Conservation (phyloP, 2,113 vertebrate genomes). For the Etia nguti region DNA sequence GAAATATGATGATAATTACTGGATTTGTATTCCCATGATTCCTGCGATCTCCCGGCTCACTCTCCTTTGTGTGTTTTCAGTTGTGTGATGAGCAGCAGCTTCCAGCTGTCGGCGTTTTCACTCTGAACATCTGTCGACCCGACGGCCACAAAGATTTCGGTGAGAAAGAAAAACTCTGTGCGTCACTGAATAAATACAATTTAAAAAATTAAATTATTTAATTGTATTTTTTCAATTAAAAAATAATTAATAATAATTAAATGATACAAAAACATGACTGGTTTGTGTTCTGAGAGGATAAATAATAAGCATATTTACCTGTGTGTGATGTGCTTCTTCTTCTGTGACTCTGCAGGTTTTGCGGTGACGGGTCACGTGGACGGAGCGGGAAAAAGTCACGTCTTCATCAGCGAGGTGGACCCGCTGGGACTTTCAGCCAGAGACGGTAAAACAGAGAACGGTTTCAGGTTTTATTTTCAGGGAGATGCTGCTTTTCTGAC, state of each 20-base stretch:
- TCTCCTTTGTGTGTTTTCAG: neutral
- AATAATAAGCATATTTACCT: neutral
- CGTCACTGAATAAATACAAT: neutral
- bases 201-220: too few relatives aligned
- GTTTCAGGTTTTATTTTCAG: neutral
- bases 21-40: neutral
- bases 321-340: neutral
- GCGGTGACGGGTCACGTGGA: slow-evolving; percentile 87
- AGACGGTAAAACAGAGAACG: slow-evolving; percentile 68
- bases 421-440: slow-evolving; percentile 76
- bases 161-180: neutral
- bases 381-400: slow-evolving; percentile 71
- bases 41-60: neutral
- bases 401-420: slow-evolving; percentile 85
- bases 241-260: too few relatives aligned
- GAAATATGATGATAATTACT: neutral
- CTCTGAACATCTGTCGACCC: neutral
- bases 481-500: neutral
- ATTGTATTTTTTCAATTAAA: too few relatives aligned
- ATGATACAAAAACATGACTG: neutral
- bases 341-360: slow-evolving; percentile 72
- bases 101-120: neutral
- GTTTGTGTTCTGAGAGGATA: neutral
- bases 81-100: neutral
- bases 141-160: neutral